Conservation (phyloP, 2,113 vertebrate genomes). For the Nycticorax nycticorax region DNA sequence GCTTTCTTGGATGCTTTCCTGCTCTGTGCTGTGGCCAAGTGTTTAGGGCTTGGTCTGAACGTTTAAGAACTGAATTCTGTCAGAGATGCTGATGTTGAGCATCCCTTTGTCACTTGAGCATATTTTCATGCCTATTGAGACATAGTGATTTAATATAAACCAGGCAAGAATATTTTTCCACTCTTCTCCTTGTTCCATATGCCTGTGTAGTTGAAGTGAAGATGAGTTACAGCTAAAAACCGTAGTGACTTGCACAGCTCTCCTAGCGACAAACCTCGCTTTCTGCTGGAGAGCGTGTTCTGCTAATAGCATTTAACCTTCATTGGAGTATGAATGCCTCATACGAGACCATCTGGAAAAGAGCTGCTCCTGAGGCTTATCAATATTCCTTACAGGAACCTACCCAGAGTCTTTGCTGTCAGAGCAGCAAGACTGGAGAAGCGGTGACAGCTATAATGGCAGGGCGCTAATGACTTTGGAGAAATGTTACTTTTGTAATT, state of each 20-base stretch:
- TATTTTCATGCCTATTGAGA: background rate
- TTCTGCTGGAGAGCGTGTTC: background rate
- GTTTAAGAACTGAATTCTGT: background rate
- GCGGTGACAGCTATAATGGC: background rate
- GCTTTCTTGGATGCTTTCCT: background rate
- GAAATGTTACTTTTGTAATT: background rate
- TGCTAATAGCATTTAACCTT: background rate
- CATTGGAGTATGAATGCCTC: background rate
- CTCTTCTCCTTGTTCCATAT: background rate
- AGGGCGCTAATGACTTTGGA: background rate
- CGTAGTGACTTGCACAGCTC: background rate
- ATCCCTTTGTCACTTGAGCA: background rate
- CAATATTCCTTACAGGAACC: background rate
- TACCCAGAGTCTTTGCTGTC: background rate
- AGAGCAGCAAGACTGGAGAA: background rate
- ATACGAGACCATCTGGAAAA: background rate
- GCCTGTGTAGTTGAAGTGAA: background rate
- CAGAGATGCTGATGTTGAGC: background rate
- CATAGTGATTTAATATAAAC: background rate
- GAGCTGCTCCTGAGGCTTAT: background rate
- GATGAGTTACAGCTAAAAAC: background rate
- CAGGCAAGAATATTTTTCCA: background rate
- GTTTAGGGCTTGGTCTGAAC: background rate
- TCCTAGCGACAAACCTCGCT: background rate
- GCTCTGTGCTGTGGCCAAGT: background rate